Evolutionary conservation across 2,888 invertebrate genomes (phyloP).

Genomic region (Iphiclides podalirius): DNA sequence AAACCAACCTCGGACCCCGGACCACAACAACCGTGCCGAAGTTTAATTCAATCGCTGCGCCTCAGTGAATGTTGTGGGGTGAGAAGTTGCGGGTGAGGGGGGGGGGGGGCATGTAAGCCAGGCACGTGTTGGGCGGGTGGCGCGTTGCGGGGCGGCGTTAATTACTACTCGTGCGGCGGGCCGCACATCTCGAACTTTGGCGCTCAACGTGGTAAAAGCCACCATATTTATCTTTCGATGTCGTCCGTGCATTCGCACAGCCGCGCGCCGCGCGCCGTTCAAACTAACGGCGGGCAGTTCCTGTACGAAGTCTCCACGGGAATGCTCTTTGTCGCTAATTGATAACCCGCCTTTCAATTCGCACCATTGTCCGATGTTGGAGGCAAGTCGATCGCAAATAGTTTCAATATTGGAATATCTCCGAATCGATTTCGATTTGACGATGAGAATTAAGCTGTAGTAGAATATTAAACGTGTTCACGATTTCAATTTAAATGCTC

Average conservation of each 20-base stretch:
- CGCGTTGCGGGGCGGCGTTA: constrained; percentile 72
- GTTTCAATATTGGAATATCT: constrained; percentile 22
- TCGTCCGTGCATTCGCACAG: constrained; percentile 29
- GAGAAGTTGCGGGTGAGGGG: constrained; percentile 23
- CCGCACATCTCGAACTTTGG: constrained; percentile 77
- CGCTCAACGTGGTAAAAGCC: constrained; percentile 57
- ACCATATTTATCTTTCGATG: constrained; percentile 68
- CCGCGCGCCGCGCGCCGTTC: not conserved
- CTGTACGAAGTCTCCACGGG: not conserved
- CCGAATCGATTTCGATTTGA: not conserved
- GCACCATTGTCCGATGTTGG: not conserved
- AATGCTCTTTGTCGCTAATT: not conserved
- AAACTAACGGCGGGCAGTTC: not conserved
- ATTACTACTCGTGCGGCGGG: constrained; percentile 72
- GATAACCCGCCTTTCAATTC: not conserved
- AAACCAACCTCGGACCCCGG: constrained; percentile 68
- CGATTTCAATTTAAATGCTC: constrained; percentile 68
- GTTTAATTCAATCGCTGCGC: constrained; percentile 78
- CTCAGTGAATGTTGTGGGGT: constrained; percentile 50
- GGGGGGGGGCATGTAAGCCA: constrained; percentile 25
- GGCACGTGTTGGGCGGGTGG: constrained; percentile 20
- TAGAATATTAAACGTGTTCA: constrained; percentile 54
- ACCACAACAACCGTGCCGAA: constrained; percentile 75
- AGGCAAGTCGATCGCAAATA: constrained; percentile 10
- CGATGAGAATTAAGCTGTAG: constrained; percentile 41